Evolutionary conservation across 2,113 vertebrate species (phyloP), one percentile per base, ranked within the genome.

Genomic region (Carassius carassius): DNA sequence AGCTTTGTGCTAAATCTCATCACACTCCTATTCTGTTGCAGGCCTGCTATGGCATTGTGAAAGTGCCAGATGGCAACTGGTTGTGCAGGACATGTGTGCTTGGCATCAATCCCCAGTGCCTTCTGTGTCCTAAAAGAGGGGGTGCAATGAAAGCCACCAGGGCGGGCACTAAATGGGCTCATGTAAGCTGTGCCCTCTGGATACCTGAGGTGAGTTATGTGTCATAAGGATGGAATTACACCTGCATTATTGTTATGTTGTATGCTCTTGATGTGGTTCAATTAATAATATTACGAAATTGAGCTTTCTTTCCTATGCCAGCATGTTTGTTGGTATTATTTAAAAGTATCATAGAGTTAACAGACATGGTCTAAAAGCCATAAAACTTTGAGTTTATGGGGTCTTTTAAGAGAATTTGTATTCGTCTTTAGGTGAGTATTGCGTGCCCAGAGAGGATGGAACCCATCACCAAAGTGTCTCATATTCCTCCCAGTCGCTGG

Each of bases 361-460:
- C 32, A 19, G 63, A 65, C 5, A 63, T 63, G 23, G 23, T 11
- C 60, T 25, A 63, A 25, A 63, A 25, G 65, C 65, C 29, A 21
- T 9, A 19, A 4, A 35, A 37, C 21, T 72, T 23, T 54, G 14
- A 54, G 29, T 17, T 76, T 29, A 76, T n/a, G 37, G 19, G 19
- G 2, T 23, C 4, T 14, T 14, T 17, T 29, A 77, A 77, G 16
- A 21, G 9, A 8, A 16, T 78, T 44, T 72, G 21, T 70, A 86
- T 65, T 73, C 51, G 23, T 35, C 14, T 85, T n/a, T 86, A 99
- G 98, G 98, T 99, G 81, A 99, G 96, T 92, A 99, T 99, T 63
- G 97, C 97, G 41, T 99, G 97, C 89, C 98, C 98, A 4, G 98
- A 99, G 91, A 96, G 98, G 87, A 99, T 99, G 98, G 98, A 99